Conservation (phyloP, 35 echinoderm and acorn worm species). For the Amphiura filiformis region DNA sequence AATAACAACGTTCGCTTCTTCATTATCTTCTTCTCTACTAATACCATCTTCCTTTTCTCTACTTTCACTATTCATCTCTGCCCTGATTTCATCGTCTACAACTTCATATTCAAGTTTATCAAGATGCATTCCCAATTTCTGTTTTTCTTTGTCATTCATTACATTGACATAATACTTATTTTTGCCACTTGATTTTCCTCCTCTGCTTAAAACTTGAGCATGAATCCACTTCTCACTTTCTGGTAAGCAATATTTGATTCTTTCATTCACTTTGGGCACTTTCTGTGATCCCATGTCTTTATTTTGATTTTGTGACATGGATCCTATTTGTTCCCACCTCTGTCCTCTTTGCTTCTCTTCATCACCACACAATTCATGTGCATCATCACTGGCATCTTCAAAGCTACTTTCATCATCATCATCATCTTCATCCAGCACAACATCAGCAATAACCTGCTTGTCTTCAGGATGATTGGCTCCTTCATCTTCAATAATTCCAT, state of each 20-base stretch:
- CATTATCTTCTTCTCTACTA: neutral
- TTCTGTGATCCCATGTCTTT: too few species aligned
- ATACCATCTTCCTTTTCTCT: neutral
- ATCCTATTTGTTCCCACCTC: neutral
- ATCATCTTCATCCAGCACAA: neutral
- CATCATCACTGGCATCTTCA: neutral
- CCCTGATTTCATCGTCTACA: neutral
- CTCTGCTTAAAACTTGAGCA: neutral
- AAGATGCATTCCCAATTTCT: neutral
- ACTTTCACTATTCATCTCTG: neutral
- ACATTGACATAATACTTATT: constrained; percentile 27
- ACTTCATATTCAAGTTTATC: constrained; percentile 6
- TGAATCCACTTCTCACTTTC: neutral
- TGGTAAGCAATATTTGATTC: neutral
- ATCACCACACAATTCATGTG: neutral
- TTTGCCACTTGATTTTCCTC: neutral
- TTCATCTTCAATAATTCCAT: neutral
- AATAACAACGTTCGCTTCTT: neutral
- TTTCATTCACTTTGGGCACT: too few species aligned
- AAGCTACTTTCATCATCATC: constrained; percentile 1
- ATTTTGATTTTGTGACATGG: neutral
- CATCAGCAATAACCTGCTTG: neutral
- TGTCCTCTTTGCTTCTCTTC: neutral
- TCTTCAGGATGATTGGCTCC: neutral
- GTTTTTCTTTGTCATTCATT: neutral